A percentile compares a stretch with the other conserved stretches of the same genome.
Conservation (phyloP, 2,888 invertebrate species). For the Caenorhabditis zanzibari region DNA sequence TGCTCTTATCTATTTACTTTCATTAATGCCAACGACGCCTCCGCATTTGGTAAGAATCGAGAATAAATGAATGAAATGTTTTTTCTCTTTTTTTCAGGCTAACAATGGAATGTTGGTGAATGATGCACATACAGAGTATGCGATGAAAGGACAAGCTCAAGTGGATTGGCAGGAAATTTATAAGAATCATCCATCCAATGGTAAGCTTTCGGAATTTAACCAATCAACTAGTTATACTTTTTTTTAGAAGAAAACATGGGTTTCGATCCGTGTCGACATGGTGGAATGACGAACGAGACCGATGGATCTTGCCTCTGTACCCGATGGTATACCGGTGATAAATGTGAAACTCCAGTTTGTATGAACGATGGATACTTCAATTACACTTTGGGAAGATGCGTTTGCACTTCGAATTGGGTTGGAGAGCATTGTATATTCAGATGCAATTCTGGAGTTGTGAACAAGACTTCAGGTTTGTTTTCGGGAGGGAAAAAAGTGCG, state of each 20-base stretch:
- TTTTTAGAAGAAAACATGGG: slow-evolving; percentile 48
- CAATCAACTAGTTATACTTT: not conserved
- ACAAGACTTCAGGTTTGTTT: slow-evolving; percentile 65
- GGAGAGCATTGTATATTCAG: slow-evolving; percentile 66
- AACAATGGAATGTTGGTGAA: slow-evolving; percentile 61
- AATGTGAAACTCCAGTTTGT: slow-evolving; percentile 65
- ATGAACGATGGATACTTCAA: slow-evolving; percentile 68
- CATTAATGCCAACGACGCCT: slow-evolving; percentile 71
- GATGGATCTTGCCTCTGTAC: slow-evolving; percentile 67
- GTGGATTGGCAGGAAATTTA: slow-evolving; percentile 55
- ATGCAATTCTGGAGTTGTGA: slow-evolving; percentile 66
- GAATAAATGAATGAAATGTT: slow-evolving; percentile 11
- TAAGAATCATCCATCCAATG: slow-evolving; percentile 43
- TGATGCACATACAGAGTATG: slow-evolving; percentile 56
- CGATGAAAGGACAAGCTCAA: slow-evolving; percentile 65
- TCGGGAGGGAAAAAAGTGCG: not conserved
- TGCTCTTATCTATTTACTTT: slow-evolving; percentile 74
- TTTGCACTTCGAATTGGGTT: slow-evolving; percentile 62
- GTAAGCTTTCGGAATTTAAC: not conserved
- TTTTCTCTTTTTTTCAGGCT: slow-evolving; percentile 36
- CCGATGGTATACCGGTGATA: slow-evolving; percentile 55
- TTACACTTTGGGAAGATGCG: slow-evolving; percentile 60
- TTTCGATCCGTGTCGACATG: slow-evolving; percentile 61
- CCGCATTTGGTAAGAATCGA: slow-evolving; percentile 62
- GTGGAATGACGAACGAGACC: slow-evolving; percentile 66